Evolutionary conservation across 2,797 vertebrate genomes (phyloP).

Genomic region (Diplodus sargus): DNA sequence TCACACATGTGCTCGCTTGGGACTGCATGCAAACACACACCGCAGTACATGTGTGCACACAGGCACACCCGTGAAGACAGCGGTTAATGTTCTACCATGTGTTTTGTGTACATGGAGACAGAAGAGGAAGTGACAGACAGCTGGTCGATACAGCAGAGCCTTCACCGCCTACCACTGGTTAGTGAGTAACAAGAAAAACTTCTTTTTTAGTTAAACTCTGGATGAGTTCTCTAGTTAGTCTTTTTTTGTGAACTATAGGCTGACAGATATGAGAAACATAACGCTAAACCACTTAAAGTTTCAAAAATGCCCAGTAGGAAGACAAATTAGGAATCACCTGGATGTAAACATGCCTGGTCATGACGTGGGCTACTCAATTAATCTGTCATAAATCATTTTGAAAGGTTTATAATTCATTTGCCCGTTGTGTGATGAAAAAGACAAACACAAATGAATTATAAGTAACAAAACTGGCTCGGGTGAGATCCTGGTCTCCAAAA

Average conservation of each 20-base stretch:
- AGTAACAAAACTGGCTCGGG: background rate
- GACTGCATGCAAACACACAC: constrained; percentile 23
- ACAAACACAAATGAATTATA: constrained; percentile 16
- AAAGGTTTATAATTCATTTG: background rate
- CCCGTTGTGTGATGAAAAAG: background rate
- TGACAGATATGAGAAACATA: too few relatives aligned
- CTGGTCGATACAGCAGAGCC: constrained; percentile 44
- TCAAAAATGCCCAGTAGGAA: background rate
- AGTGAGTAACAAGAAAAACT: constrained; percentile 22
- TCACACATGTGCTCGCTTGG: constrained; percentile 4
- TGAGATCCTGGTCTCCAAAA: background rate
- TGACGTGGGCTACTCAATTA: background rate
- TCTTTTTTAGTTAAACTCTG: background rate
- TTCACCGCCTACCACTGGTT: background rate
- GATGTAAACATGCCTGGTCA: background rate
- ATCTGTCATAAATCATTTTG: background rate
- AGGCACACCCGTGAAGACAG: constrained; percentile 49
- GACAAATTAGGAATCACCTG: background rate
- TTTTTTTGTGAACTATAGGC: too few relatives aligned
- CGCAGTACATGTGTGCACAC: constrained; percentile 49
- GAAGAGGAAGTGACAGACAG: constrained; percentile 62
- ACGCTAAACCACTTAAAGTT: too few relatives aligned
- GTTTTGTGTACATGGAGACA: constrained; percentile 56
- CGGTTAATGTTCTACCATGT: constrained; percentile 77
- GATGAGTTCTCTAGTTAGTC: background rate